Evolutionary conservation across 2,113 vertebrate genomes (phyloP).

Genomic region (Phaetusa simplex): DNA sequence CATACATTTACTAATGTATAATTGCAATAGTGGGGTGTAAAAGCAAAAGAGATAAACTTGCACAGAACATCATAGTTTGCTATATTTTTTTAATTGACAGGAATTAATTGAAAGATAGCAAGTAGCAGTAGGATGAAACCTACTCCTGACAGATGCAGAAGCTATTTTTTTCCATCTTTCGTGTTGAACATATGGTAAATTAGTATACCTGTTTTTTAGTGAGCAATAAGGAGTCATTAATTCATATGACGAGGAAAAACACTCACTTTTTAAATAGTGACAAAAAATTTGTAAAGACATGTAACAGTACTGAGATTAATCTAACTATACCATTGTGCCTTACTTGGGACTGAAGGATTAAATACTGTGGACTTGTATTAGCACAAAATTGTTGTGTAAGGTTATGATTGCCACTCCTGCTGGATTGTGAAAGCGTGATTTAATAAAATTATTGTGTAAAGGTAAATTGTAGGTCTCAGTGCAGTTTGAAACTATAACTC

Average conservation of each 20-base stretch:
- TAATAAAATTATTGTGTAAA: background rate
- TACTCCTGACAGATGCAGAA: background rate
- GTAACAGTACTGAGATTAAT: background rate
- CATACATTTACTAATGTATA: background rate
- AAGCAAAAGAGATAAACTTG: background rate
- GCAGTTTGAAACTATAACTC: background rate
- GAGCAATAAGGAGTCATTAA: background rate
- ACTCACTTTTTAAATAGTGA: background rate
- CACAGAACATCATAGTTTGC: background rate
- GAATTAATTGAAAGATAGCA: background rate
- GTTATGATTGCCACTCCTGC: background rate
- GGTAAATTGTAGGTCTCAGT: background rate
- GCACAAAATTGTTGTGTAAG: background rate
- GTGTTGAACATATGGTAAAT: background rate
- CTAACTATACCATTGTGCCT: background rate
- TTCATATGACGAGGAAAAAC: background rate
- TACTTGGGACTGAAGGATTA: background rate
- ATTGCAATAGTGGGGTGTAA: background rate
- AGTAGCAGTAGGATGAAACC: background rate
- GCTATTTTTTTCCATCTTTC: background rate
- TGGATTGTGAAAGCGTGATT: background rate
- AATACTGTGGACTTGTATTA: background rate
- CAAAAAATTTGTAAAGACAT: background rate
- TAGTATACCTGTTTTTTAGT: background rate
- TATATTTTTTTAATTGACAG: background rate